Conservation (phyloP, 2,888 invertebrate genomes). For the Scrobipalpa costella region DNA sequence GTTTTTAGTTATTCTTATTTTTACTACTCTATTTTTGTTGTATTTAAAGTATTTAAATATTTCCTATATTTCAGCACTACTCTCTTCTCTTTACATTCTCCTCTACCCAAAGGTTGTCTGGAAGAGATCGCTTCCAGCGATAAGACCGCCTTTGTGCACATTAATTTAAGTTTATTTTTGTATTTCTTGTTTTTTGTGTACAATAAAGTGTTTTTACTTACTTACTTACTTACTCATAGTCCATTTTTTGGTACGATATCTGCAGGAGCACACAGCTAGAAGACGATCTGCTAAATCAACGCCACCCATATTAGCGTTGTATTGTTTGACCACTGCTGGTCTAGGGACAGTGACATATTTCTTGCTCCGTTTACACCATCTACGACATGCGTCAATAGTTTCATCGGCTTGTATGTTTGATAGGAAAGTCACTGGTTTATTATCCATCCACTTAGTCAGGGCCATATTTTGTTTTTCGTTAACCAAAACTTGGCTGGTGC, state of each 20-base stretch:
- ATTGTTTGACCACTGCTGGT: neutral
- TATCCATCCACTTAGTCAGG: neutral
- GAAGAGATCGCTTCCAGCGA: no score
- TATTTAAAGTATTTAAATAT: no score
- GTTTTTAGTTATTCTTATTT: no score
- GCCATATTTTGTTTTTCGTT: neutral
- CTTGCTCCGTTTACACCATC: neutral
- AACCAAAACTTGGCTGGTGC: constrained; percentile 10
- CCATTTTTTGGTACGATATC: neutral
- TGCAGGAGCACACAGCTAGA: neutral
- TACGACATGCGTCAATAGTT: neutral
- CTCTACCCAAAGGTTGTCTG: no score
- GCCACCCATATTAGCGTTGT: constrained; percentile 8
- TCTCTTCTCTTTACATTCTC: no score
- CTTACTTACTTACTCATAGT: no score
- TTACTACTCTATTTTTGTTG: no score
- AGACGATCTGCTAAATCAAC: neutral
- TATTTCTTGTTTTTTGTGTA: no score
- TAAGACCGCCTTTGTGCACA: no score
- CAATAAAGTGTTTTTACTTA: no score
- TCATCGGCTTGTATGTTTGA: neutral
- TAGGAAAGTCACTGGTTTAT: neutral
- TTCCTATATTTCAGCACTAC: no score
- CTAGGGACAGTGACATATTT: neutral
- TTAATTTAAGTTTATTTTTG: no score